These are phyloP conservation scores for Pristionchus exspectatus DNA, from an alignment of 2,888 invertebrate genomes.

Conservation along the genomic window DNA sequence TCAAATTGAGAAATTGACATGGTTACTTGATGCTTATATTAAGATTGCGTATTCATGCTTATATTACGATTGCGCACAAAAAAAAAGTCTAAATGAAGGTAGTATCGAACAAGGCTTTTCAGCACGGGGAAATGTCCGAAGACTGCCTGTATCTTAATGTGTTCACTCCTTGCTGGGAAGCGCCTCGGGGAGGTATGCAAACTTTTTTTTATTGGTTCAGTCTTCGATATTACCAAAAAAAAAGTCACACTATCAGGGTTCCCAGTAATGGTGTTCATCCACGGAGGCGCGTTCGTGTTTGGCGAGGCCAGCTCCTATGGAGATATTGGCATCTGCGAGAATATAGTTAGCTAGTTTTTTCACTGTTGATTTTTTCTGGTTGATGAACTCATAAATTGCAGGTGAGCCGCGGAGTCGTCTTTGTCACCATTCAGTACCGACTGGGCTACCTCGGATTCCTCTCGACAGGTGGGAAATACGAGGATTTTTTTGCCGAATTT, in stretches of 20 bases:
- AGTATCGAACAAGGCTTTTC: background rate
- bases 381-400: background rate
- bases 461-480: slow-evolving; percentile 58
- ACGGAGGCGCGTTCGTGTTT: slow-evolving; percentile 66
- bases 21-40: no score
- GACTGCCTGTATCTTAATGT: slow-evolving; percentile 67
- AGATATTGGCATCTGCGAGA: slow-evolving; percentile 63
- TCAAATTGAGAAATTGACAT: no score
- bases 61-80: no score
- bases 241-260: slow-evolving; percentile 2
- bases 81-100: no score
- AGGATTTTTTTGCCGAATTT: background rate
- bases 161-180: slow-evolving; percentile 64
- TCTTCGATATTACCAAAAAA: no score
- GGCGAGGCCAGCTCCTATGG: slow-evolving; percentile 65
- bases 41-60: no score
- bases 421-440: slow-evolving; percentile 70
- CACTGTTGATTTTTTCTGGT: background rate
- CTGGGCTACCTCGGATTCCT: slow-evolving; percentile 66
- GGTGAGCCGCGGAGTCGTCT: slow-evolving; percentile 63
- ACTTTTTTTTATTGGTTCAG: no score
- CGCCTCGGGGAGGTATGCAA: slow-evolving; percentile 5
- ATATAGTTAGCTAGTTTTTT: slow-evolving; percentile 49
- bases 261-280: slow-evolving; percentile 62
- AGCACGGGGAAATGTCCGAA: slow-evolving; percentile 55